Conservation (phyloP, 2,113 vertebrate genomes). For the Cephalopholis sonnerati region DNA sequence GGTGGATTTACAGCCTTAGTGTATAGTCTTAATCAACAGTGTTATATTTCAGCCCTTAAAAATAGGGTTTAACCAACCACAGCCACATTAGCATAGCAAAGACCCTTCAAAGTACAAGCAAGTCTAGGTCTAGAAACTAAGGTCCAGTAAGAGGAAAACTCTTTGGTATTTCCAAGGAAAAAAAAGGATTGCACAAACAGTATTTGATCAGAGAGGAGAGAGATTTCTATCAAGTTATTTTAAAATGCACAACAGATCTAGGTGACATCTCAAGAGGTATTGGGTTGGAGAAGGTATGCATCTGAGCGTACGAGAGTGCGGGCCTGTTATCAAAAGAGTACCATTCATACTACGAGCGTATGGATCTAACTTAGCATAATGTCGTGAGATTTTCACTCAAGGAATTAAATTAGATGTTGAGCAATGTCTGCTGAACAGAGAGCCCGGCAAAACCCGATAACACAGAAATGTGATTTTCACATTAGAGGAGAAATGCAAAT, state of each 20-base stretch:
- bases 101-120: slow-evolving; percentile 53
- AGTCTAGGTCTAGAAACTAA: slow-evolving; percentile 58
- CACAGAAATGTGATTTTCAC: slow-evolving; percentile 84
- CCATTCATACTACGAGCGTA: slow-evolving; percentile 69
- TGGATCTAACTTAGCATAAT: slow-evolving; percentile 76
- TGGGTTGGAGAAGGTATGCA: slow-evolving; percentile 63
- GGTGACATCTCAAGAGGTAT: slow-evolving; percentile 74
- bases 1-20: slow-evolving; percentile 49
- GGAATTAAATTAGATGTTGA: slow-evolving; percentile 78
- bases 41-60: slow-evolving; percentile 65
- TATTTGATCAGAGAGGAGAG: slow-evolving; percentile 60
- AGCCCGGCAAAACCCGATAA: slow-evolving; percentile 77
- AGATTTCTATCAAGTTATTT: slow-evolving; percentile 75
- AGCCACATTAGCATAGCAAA: slow-evolving; percentile 50
- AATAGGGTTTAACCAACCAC: slow-evolving; percentile 70
- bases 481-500: slow-evolving; percentile 83
- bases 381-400: slow-evolving; percentile 73
- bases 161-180: slow-evolving; percentile 48
- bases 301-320: slow-evolving; percentile 41
- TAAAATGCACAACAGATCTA: slow-evolving; percentile 73
- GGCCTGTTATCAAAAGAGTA: slow-evolving; percentile 76
- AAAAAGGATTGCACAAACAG: slow-evolving; percentile 68
- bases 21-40: slow-evolving; percentile 56
- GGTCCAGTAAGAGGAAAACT: slow-evolving; percentile 63
- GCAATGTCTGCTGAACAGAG: slow-evolving; percentile 70